Base-by-base conservation (phyloP, 2,888 invertebrate genomes). In the Ophion ventricosus region DNA sequence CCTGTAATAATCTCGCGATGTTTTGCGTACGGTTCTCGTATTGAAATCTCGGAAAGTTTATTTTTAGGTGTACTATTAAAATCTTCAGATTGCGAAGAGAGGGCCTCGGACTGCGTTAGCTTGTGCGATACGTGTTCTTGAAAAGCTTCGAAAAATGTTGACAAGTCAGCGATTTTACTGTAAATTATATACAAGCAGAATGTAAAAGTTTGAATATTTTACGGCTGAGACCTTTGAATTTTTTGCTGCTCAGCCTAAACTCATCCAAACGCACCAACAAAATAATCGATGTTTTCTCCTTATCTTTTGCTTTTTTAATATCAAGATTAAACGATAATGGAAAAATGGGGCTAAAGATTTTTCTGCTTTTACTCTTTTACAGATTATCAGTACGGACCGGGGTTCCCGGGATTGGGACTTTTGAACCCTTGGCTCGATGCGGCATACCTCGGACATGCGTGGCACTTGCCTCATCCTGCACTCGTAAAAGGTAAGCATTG, bases 361-460 rank as follows among this genome's bases (percentile, higher is more conserved):
- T 63, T 57, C n/a, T 59, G 14, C 17, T 10, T 56, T 66, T 72
- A 23, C 78, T 83, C 81, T 88, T 89, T 94, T 94, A 57, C 94
- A 97, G 97, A 95, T 95, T 97, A 96, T 92, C 97, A 97, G 83
- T 97, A 97, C 91, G 96, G 96, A 49, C 96, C 97, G 93, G 94
- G 94, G 43, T 93, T 95, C 69, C 92, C 93, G 7, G 94, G 94
- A 20, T 89, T 94, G 61, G 94, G 95, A 75, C 94, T 98, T 85
- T 94, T 98, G 80, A 97, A 97, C 91, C 96, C 97, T 0, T 97
- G 98, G 97, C 93, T 98, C 88, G 98, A 98, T 91, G 96, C 97
- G 1, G 96, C 97, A 5, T 97, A 97, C 93, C 95, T 97, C 93
- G 96, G 96, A 89, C 97, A 97, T 92, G 96, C 96, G 66, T 96